Evolutionary conservation across 1,140 invertebrate genomes (phyloP).

Genomic region (Lethrus apterus): DNA sequence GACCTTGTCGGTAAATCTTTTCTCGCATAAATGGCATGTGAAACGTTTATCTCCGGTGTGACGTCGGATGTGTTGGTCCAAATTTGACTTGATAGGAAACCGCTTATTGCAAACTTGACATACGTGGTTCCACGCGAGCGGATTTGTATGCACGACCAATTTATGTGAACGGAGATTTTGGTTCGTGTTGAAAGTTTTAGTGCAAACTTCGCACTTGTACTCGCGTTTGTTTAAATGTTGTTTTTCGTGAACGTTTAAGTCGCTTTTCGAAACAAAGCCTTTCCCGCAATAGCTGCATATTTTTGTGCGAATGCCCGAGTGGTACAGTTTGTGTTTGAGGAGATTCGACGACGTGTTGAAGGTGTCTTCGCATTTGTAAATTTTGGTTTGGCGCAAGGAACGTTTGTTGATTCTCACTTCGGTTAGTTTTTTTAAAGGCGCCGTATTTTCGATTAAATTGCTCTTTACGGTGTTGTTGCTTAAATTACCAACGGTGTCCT

Average conservation of each 20-base stretch:
- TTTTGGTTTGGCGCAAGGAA: too few relatives aligned
- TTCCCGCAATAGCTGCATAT: conserved; percentile 50
- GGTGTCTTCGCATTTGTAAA: conserved; percentile 23
- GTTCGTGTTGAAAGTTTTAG: conserved; percentile 46
- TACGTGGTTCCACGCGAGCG: conserved; percentile 28
- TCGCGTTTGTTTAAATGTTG: conserved; percentile 62
- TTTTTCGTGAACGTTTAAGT: conserved; percentile 46
- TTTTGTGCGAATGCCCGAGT: conserved; percentile 28
- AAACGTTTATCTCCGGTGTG: conserved; percentile 65
- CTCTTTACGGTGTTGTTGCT: too few relatives aligned
- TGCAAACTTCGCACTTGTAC: conserved; percentile 60
- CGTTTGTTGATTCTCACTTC: too few relatives aligned
- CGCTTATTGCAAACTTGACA: conserved; percentile 25
- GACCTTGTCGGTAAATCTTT: conserved; percentile 50
- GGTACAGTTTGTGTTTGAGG: conserved; percentile 29
- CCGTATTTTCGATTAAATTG: too few relatives aligned
- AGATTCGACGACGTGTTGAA: conserved; percentile 25
- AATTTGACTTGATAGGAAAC: conserved; percentile 29
- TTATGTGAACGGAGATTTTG: conserved; percentile 27
- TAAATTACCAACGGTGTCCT: too few relatives aligned
- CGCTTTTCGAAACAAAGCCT: conserved; percentile 50
- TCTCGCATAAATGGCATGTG: conserved; percentile 62
- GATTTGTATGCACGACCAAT: conserved; percentile 30
- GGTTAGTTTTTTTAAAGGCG: too few relatives aligned
- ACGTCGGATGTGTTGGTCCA: conserved; percentile 60